Conservation (phyloP, 2,888 invertebrate genomes). For the Athalia cordata region DNA sequence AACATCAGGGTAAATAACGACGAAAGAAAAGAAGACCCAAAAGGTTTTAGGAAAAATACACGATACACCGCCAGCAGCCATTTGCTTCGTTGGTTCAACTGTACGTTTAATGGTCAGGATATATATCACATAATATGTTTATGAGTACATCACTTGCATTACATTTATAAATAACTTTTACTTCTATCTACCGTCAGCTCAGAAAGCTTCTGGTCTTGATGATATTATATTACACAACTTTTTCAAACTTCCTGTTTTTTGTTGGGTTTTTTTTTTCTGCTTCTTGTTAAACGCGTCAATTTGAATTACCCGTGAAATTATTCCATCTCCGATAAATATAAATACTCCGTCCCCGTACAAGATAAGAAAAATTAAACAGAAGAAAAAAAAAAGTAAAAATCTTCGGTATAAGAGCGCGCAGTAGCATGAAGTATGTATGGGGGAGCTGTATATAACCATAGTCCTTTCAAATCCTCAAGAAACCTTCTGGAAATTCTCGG, state of each 20-base stretch:
- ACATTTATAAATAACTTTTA: constrained; percentile 16
- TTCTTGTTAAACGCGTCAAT: background rate
- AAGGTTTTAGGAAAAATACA: constrained; percentile 10
- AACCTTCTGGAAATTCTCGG: constrained; percentile 32
- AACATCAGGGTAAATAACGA: constrained; percentile 44
- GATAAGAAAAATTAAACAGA: background rate
- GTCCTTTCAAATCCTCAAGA: constrained; percentile 30
- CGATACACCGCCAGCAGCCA: constrained; percentile 13
- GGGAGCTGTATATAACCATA: constrained; percentile 16
- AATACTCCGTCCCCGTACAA: background rate
- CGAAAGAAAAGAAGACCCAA: constrained; percentile 25
- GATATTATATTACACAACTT: background rate
- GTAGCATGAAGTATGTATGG: constrained; percentile 22
- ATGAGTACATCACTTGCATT: constrained; percentile 23
- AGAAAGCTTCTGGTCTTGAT: background rate
- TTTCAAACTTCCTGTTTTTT: background rate
- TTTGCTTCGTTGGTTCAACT: constrained; percentile 10
- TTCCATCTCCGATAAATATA: background rate
- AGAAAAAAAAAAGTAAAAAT: background rate
- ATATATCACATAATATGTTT: background rate
- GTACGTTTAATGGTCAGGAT: constrained; percentile 24
- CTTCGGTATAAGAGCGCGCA: constrained; percentile 14
- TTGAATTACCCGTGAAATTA: background rate
- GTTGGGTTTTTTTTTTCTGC: background rate
- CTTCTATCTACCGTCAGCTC: background rate